Evolutionary conservation across 2,888 invertebrate species (phyloP), one percentile per base, ranked within the genome.

Genomic region (Psylliodes chrysocephalus): DNA sequence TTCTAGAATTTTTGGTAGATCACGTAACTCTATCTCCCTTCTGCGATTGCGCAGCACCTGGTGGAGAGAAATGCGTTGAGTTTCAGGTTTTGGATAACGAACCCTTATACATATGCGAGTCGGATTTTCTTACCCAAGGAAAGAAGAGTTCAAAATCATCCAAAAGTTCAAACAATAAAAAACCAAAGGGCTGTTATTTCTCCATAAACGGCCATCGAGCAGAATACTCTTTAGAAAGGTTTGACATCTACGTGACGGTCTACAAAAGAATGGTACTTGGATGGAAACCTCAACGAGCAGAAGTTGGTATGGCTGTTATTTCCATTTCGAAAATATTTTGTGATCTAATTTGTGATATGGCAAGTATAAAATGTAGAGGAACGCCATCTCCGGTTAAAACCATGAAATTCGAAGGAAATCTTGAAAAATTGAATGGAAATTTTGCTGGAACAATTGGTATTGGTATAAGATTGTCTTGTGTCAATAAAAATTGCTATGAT

Each of bases 141-240:
- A n/a, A n/a, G n/a, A n/a, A n/a, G n/a, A n/a, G 35, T 19, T 57
- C 57, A 4, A 22, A 49, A 15, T 57, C n/a, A 49, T 15, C 57
- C 57, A 14, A 47, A 12, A 25, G 38, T 47, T 18, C 40, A 52
- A 0, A 53, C 22, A 22, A 28, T 65, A 78, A 30, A 74, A 88
- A 84, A 69, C 90, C 90, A 22, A 90, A 89, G 78, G 90, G 90
- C 0, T 89, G 89, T 71, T 80, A 90, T 12, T 90, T 90, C 74
- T 88, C 88, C 0, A 78, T 90, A 1, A 86, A 86, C 19, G 83
- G 86, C 44, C 70, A 77, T 5, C 86, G 87, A 28, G 86, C 89
- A 0, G 74, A 75, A n/a, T 79, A 82, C 42, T 86, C 86, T 0
- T 79, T 86, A 73, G 79, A 79, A 59, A 83, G 83, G 44, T 89